Percentiles rank a stretch among this genome's conserved stretches.
These are phyloP conservation scores for Sturmia bella DNA, from an alignment of 2,888 invertebrate genomes.

Conservation along the genomic window DNA sequence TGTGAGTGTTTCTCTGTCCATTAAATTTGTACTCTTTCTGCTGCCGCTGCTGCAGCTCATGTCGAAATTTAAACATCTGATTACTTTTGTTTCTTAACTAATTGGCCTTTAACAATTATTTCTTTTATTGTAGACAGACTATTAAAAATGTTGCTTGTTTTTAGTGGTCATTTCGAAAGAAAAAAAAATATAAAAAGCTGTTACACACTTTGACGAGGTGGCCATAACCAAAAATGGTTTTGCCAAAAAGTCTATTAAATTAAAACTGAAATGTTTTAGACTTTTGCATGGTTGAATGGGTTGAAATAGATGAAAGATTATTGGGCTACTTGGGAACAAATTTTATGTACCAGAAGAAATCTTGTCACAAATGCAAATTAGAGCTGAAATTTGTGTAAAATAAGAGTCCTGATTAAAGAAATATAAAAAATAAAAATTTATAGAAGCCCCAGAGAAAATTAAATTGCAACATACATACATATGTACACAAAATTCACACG, in stretches of 20 bases:
- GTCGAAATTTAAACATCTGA: conserved; percentile 63
- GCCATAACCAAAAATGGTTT: conserved; percentile 54
- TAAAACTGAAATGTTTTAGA: conserved; percentile 30
- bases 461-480: too few species aligned
- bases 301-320: conserved; percentile 24
- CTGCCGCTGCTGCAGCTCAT: conserved; percentile 31
- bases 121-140: conserved; percentile 45
- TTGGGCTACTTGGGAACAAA: background rate
- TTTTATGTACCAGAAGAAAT: too few species aligned
- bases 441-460: too few species aligned
- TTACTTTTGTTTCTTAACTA: conserved; percentile 62
- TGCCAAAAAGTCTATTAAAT: conserved; percentile 24
- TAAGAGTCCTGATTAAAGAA: too few species aligned
- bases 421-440: too few species aligned
- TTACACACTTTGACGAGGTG: conserved; percentile 43
- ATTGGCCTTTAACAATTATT: conserved; percentile 66
- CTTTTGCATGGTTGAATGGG: conserved; percentile 19
- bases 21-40: conserved; percentile 50
- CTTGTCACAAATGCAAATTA: too few species aligned
- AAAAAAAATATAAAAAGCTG: conserved; percentile 5
- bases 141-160: conserved; percentile 35
- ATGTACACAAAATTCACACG: too few species aligned
- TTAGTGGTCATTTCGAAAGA: conserved; percentile 25
- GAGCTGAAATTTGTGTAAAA: too few species aligned
- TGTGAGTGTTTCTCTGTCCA: conserved; percentile 9